A percentile compares a stretch with the other conserved stretches of the same genome.
Conservation (phyloP, 2,888 invertebrate species). For the Standfussiana lucernea region DNA sequence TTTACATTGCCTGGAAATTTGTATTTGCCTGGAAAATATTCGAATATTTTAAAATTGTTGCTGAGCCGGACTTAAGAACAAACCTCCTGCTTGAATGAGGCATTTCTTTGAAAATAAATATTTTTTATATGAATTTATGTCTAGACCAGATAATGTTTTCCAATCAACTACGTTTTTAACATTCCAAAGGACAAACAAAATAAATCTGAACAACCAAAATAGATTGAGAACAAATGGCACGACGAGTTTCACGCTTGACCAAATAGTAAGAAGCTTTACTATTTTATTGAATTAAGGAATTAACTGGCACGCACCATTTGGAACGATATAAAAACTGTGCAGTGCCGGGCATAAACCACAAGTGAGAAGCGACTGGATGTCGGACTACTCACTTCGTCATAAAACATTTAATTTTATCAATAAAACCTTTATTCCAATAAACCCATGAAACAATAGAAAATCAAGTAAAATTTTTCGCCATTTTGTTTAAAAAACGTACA, state of each 20-base stretch:
- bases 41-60: neutral
- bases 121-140: neutral
- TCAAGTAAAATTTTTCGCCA: slow-evolving; percentile 70
- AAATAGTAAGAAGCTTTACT: slow-evolving; percentile 88
- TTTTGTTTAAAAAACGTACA: slow-evolving; percentile 76
- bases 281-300: slow-evolving; percentile 91
- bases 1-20: neutral
- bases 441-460: slow-evolving; percentile 75
- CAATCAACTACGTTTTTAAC: neutral
- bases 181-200: slow-evolving; percentile 35
- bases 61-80: neutral
- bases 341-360: slow-evolving; percentile 72
- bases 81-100: neutral
- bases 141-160: neutral
- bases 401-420: slow-evolving; percentile 56
- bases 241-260: slow-evolving; percentile 84
- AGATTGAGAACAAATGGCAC: slow-evolving; percentile 84
- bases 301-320: slow-evolving; percentile 87
- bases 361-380: slow-evolving; percentile 90
- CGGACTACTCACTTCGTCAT: slow-evolving; percentile 91
- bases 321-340: slow-evolving; percentile 85
- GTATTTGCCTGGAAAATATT: neutral
- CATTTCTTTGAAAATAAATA: neutral
- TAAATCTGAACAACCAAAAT: slow-evolving; percentile 72
- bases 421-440: slow-evolving; percentile 66